Base-by-base conservation (phyloP, 2,113 vertebrate genomes). In the Struthio camelus region DNA sequence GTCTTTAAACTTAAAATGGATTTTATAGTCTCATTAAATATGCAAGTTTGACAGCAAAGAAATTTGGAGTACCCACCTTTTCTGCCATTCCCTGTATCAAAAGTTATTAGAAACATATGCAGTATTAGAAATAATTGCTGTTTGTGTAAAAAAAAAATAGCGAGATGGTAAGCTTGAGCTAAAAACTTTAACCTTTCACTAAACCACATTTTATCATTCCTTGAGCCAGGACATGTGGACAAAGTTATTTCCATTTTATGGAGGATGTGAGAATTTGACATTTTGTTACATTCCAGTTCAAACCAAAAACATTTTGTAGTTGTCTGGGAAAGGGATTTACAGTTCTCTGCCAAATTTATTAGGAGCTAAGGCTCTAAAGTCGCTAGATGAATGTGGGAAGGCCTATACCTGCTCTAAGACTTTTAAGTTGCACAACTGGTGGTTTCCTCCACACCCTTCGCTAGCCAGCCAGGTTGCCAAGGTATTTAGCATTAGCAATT, bases 341-440 rank as follows among this genome's bases (percentile, higher is more conserved):
- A 82, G 20, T 4, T 54, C 36, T 62, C 61, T 87, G 51, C 20
- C 46, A 56, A 48, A 28, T 62, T 75, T 54, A 2, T 50, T 53
- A 44, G 2, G 22, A 76, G 19, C 14, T 20, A 15, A 10, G 40
- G 27, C 59, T 24, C 50, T 28, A 40, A 73, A 83, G 53, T 7
- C 19, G 15, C 30, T 28, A 3, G 0, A 5, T 13, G 48, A 34
- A 48, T 22, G 28, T 3, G 72, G 27, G 53, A 69, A 90, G 5
- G 17, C 14, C 32, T 72, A 4, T 17, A 34, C 30, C 56, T 59
- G 38, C 9, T 27, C 27, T 44, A 20, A 23, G 10, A 40, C 34
- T 24, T 44, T 25, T 0, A 2, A 34, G 20, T n/a, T 3, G 1
- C 18, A 10, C 0, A 1, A 17, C 17, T 48, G 22, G 50, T 19